A percentile compares a stretch with the other conserved stretches of the same genome.
Evolutionary conservation across 2,113 vertebrate species (phyloP).

Genomic region (Tangachromis dhanisi): DNA sequence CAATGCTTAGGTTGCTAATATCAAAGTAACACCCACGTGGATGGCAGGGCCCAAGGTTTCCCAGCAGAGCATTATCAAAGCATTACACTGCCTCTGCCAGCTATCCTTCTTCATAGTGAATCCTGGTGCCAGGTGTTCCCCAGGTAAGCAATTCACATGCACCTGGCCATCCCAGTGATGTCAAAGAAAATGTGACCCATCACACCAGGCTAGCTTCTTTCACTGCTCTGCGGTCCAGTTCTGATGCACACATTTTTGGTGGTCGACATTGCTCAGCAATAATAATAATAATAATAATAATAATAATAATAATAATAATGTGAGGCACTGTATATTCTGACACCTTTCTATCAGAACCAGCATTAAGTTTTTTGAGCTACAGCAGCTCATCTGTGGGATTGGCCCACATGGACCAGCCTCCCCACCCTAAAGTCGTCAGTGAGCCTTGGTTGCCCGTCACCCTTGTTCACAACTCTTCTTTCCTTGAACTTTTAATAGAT

Average conservation of each 20-base stretch:
- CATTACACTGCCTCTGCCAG: background rate
- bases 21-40: rapidly evolving
- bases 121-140: background rate
- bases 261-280: rapidly evolving
- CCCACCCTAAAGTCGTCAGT: background rate
- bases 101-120: background rate
- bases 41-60: background rate
- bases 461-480: background rate
- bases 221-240: background rate
- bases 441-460: background rate
- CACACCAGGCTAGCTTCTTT: rapidly evolving
- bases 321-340: rapidly evolving
- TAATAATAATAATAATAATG: background rate
- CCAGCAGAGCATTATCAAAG: background rate
- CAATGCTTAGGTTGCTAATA: background rate
- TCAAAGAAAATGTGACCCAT: rapidly evolving
- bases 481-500: background rate
- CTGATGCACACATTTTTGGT: background rate
- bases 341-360: background rate
- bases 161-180: background rate
- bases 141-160: background rate
- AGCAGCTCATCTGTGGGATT: background rate
- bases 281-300: background rate
- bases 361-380: background rate
- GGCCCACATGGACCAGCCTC: background rate